These are phyloP conservation scores for Opisthocomus hoazin DNA, from an alignment of 2,113 vertebrate genomes.

Conservation along the genomic window DNA sequence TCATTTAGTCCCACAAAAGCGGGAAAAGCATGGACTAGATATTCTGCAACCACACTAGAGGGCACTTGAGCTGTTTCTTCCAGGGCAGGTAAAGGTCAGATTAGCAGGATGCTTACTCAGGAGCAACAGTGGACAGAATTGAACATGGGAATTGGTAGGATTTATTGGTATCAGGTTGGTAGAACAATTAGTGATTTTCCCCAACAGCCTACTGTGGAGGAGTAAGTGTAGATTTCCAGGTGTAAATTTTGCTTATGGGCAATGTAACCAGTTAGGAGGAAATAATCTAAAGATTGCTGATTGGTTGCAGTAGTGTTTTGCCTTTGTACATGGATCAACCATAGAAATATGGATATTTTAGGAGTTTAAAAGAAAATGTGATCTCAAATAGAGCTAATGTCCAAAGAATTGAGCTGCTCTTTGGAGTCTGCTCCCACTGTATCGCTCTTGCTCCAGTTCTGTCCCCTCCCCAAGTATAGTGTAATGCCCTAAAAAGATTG, in stretches of 20 bases:
- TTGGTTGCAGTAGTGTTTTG: not conserved
- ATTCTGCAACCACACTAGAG: constrained; percentile 49
- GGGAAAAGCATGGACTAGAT: not conserved
- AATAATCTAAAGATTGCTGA: not conserved
- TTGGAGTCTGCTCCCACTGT: not conserved
- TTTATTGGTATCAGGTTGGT: not conserved
- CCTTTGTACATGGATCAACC: not conserved
- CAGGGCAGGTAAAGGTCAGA: not conserved
- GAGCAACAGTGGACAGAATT: not conserved
- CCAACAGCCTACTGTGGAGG: not conserved
- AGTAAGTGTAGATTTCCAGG: not conserved
- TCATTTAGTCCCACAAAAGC: not conserved
- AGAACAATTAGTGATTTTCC: not conserved
- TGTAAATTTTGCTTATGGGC: not conserved
- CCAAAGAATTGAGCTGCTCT: not conserved
- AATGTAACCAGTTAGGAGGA: not conserved
- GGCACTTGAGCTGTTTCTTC: constrained; percentile 53
- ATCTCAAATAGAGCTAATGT: not conserved
- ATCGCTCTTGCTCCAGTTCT: not conserved
- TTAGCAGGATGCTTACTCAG: not conserved
- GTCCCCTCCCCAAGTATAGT: not conserved
- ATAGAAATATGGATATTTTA: not conserved
- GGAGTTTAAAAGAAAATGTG: not conserved
- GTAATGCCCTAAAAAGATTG: not conserved
- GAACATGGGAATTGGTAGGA: not conserved